Base-by-base conservation (phyloP, 2,888 invertebrate genomes). In the Bedellia somnulentella region DNA sequence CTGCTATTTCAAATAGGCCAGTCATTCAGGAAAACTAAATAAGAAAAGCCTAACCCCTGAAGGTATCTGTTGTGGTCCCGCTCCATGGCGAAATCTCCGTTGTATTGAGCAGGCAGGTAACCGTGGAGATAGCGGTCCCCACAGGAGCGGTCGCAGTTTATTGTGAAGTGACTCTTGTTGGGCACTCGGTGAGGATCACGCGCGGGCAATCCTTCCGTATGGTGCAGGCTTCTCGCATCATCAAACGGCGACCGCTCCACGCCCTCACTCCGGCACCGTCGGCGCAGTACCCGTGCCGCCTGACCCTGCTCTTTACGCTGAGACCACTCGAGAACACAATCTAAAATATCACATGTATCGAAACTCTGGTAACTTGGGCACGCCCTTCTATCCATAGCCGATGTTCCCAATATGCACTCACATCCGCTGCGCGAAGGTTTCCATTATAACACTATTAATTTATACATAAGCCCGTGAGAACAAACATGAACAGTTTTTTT, bases 201-300 rank as follows among this genome's bases (percentile, higher is more conserved):
- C 14, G 5, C 27, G 9, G n/a, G n/a, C n/a, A n/a, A n/a, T n/a
- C n/a, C n/a, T n/a, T n/a, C n/a, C n/a, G n/a, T n/a, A 17, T 18
- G 31, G 13, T 9, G 13, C 3, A 9, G 9, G n/a, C 21, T 13
- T 9, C 9, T 25, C 39, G 46, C 67, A 67, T 73, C 66, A 56
- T 75, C 75, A 46, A 64, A 75, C 28, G 75, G 71, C 39, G 75
- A 73, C 29, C 71, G 59, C 40, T 77, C 76, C 25, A 76, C 51
- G 29, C 76, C 73, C 44, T 77, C 76, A 45, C 76, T 77, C 43
- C 71, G 71, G 46, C 76, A 77, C 41, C 76, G 66, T 31, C 76
- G 67, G 40, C 76, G 63, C 43, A 70, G 42, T 37, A 73, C 64
- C 24, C 67, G 61, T 35, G 70, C 73, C 41, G 36, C 31, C 4